Evolutionary conservation across 1,140 invertebrate genomes (phyloP).

Genomic region (Cydia pomonella): DNA sequence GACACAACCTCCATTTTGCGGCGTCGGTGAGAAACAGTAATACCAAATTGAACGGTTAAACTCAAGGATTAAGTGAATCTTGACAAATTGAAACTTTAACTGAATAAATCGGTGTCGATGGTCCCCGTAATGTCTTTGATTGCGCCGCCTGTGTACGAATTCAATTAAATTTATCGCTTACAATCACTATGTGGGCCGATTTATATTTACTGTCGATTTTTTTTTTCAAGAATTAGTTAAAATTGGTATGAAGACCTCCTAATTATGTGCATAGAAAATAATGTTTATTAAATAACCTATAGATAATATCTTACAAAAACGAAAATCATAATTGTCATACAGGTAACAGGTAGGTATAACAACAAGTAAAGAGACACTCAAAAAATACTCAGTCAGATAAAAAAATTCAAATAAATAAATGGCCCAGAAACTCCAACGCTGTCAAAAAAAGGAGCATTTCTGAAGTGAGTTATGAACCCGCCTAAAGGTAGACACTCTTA

Average conservation of each 20-base stretch:
- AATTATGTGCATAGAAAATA: too few species aligned
- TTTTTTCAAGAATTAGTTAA: background rate
- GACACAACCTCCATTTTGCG: background rate
- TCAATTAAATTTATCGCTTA: constrained; percentile 10
- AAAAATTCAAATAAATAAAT: background rate
- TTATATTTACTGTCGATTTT: background rate
- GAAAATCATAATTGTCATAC: too few species aligned
- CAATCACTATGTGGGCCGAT: background rate
- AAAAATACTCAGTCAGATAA: too few species aligned
- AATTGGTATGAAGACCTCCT: too few species aligned
- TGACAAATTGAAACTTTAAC: constrained; percentile 21
- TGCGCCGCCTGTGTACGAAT: background rate
- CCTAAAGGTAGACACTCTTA: background rate
- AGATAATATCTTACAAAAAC: too few species aligned
- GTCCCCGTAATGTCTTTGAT: constrained; percentile 24
- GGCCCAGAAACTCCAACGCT: background rate
- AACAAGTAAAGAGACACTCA: too few species aligned
- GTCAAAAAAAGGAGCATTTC: background rate
- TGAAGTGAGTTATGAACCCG: background rate
- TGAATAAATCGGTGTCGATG: constrained; percentile 13
- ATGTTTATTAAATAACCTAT: too few species aligned
- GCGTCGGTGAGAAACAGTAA: background rate
- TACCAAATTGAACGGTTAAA: constrained; percentile 18
- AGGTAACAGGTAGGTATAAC: too few species aligned
- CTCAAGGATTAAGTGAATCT: constrained; percentile 19